Evolutionary conservation across 2,113 vertebrate species (phyloP).

Genomic region (Protobothrops mucrosquamatus): DNA sequence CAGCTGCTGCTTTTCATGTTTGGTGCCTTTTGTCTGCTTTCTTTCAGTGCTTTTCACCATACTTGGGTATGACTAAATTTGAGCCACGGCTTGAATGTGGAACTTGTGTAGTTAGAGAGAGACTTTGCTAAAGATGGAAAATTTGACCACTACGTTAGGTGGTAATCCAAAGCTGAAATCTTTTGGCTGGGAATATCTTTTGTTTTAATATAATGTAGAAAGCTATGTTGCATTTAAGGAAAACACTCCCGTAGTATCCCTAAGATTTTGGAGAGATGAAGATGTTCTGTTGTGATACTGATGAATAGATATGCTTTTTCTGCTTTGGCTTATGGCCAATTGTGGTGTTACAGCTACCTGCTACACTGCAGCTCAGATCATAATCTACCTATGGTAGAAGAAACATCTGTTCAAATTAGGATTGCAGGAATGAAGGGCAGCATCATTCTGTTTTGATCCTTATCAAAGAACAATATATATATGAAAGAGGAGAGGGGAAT

Average conservation of each 20-base stretch:
- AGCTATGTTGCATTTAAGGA: neutral
- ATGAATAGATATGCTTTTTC: neutral
- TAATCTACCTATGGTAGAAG: neutral
- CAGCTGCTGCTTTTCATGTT: neutral
- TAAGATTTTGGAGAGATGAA: neutral
- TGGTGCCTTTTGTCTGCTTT: neutral
- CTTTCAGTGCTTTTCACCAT: neutral
- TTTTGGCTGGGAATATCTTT: neutral
- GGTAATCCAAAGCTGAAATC: neutral
- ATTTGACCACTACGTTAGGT: no score
- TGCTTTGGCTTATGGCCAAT: neutral
- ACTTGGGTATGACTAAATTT: neutral
- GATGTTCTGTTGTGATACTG: neutral
- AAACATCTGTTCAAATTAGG: neutral
- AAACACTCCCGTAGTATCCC: neutral
- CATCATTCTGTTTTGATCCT: neutral
- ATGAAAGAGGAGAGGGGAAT: no score
- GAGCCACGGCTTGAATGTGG: neutral
- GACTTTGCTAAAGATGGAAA: neutral
- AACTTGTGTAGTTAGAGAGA: neutral
- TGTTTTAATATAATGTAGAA: neutral
- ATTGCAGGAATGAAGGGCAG: neutral
- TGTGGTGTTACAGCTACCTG: neutral
- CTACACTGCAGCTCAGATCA: neutral
- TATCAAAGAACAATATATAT: neutral